Conservation (phyloP, 2,797 vertebrate species). For the Hylomyscus alleni region DNA sequence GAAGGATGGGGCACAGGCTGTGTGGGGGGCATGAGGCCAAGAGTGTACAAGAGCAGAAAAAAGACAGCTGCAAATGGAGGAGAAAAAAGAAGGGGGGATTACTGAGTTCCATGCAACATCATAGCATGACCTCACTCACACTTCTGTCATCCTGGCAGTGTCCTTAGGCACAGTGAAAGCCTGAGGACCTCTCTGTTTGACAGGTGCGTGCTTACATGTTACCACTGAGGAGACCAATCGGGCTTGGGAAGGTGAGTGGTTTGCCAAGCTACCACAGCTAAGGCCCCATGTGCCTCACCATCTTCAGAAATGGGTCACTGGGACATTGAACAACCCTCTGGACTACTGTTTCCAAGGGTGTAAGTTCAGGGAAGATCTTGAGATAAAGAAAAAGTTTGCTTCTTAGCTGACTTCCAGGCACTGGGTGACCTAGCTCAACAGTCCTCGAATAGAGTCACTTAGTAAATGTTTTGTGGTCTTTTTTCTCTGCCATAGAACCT, state of each 20-base stretch:
- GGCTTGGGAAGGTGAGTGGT: background rate
- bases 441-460: background rate
- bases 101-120: background rate
- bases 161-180: background rate
- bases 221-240: background rate
- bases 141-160: background rate
- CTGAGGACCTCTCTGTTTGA: too few relatives aligned
- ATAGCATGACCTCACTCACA: rapidly evolving
- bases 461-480: background rate
- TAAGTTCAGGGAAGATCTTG: background rate
- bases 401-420: background rate
- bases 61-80: background rate
- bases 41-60: background rate
- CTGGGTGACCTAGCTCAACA: background rate
- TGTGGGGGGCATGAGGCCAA: background rate
- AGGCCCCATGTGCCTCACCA: rapidly evolving
- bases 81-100: background rate
- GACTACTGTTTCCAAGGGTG: background rate
- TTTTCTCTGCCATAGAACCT: background rate
- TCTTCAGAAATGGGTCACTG: background rate
- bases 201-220: too few relatives aligned
- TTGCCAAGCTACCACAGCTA: background rate
- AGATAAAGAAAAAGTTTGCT: conserved; percentile 26
- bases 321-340: background rate
- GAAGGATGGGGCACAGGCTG: background rate